Evolutionary conservation across 2,113 vertebrate genomes (phyloP), one percentile per base, ranked within the genome.

Genomic region (Lophochroa leadbeateri): DNA sequence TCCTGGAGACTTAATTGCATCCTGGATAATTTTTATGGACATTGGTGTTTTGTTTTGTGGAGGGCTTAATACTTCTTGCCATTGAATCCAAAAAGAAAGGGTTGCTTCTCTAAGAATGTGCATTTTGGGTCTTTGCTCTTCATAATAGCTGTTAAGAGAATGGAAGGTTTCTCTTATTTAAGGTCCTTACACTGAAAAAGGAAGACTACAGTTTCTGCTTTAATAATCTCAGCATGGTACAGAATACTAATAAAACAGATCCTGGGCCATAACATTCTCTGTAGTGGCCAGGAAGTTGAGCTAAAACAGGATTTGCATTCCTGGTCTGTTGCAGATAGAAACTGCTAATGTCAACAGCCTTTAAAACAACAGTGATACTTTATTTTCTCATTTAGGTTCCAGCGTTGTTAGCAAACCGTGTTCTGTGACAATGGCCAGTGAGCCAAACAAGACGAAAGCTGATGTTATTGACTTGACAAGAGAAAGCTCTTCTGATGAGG

Each of bases 391-490:
- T 94, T 57, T 85, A 98, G 98, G 98, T 93, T 96, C 98, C 57
- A 96, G 97, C 78, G 97, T 98, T 63, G 95, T 98, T 85, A 98
- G 86, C 94, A 98, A 99, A 49, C 98, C 98, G 2, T 98, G 98
- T 53, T 96, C 98, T 3, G 97, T 98, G 82, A 95, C 98, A 10
- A 92, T 97, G 84, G 80, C 98, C 84, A 94, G 33, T 55, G 99
- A 99, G 27, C 94, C 93, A 86, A 97, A 94, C 93, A 98, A 98
- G 94, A 99, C 99, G 97, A 99, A 99, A 95, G 98, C 98, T 17
- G 99, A 99, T 5, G 96, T 99, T 84, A 99, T 99, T 39, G 99
- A 99, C 90, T 97, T 99, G 88, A 99, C 99, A 20, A 31, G 98
- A 46, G 99, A 99, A 89, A 99, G 98, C 95, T 99, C 99, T 46